Evolutionary conservation across 2,888 invertebrate genomes (phyloP), one percentile per base, ranked within the genome.

Genomic region (Matsumyia berberina): DNA sequence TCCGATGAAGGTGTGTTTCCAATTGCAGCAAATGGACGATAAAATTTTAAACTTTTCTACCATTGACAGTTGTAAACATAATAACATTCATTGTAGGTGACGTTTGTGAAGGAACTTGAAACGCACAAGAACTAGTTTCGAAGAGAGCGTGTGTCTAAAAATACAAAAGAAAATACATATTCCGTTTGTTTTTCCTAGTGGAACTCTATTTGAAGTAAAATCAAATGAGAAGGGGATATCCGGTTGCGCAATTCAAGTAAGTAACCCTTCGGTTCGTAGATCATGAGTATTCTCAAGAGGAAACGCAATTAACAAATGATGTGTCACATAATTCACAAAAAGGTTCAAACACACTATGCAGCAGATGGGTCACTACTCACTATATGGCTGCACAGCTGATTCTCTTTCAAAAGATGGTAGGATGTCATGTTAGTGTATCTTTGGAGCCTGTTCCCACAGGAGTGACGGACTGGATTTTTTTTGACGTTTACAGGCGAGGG

Each of bases 161-260:
- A 64, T 64, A 55, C 44, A 55, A 64, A 46, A 64, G 46, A 29
- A 17, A 57, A 33, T 8, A 5, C 17, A n/a, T n/a, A n/a, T 53
- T 29, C 15, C 33, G 17, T 55, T 44, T n/a, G n/a, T n/a, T n/a
- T n/a, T n/a, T 19, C 55, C 19, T 17, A 0, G 12, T 5, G 17
- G 57, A 57, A 31, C 8, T 49, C 49, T 39, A 62, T 60, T 60
- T 58, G 19, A 51, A 51, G 51, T 6, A 17, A 7, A 39, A 1
- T 24, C 15, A 62, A 24, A 57, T 74, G 57, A 49, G 37, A 39
- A 58, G 74, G 39, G 31, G 7, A 66, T 49, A 42, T 76, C 67
- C 67, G 67, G 67, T 57, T 37, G 6, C 11, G 12, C 0, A 12
- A n/a, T 12, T 8, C 11, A 11, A 12, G 12, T 33, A 53, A 9